Evolutionary conservation across 2,113 vertebrate species (phyloP).

Genomic region (Daphoenositta chrysoptera): DNA sequence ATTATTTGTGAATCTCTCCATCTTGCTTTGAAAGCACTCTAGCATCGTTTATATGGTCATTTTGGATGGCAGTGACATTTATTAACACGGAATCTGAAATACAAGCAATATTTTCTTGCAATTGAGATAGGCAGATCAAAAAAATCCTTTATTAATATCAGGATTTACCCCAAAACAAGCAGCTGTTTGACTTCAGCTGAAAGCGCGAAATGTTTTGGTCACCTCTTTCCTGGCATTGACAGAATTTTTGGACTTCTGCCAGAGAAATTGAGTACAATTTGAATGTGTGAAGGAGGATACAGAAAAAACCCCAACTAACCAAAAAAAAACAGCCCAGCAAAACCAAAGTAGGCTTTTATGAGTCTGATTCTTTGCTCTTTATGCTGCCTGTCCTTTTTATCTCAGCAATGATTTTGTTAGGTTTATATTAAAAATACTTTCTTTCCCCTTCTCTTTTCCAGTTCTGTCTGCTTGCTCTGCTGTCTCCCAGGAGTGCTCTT

Average conservation of each 20-base stretch:
- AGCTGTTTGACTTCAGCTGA: not conserved
- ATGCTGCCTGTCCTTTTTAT: not conserved
- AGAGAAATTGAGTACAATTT: not conserved
- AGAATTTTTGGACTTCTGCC: not conserved
- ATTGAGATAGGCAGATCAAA: not conserved
- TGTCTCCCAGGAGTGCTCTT: not conserved
- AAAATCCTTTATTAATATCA: not conserved
- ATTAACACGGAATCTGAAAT: not conserved
- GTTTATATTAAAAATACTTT: not conserved
- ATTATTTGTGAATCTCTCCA: not conserved
- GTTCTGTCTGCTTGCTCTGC: not conserved
- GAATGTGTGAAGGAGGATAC: not conserved
- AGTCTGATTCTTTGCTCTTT: not conserved
- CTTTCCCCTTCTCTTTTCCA: not conserved
- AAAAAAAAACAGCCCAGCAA: not conserved
- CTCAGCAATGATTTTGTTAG: not conserved
- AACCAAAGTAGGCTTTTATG: not conserved
- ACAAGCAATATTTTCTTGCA: not conserved
- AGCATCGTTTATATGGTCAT: not conserved
- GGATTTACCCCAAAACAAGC: not conserved
- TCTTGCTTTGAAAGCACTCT: not conserved
- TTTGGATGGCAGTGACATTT: not conserved
- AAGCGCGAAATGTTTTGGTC: not conserved
- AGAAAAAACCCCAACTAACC: not conserved
- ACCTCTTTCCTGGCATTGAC: slow-evolving; percentile 3